Evolutionary conservation across 2,113 vertebrate genomes (phyloP), one percentile per base, ranked within the genome.

Genomic region (Panthera uncia): DNA sequence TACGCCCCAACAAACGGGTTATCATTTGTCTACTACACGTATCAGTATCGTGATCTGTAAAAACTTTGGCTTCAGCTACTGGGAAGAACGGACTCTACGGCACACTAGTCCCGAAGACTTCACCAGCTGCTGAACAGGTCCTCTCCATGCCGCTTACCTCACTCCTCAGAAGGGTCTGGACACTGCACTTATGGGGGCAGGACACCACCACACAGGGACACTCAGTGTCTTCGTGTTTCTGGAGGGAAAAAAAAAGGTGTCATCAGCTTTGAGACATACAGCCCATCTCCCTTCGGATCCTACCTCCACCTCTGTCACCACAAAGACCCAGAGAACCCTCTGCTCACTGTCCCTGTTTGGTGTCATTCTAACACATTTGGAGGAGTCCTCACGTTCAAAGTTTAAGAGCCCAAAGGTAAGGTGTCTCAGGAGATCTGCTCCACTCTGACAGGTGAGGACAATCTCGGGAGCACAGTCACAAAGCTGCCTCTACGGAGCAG

Each of bases 141-240:
- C 15, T 12, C 19, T 74, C 94, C 52, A 2, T 36, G 16, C 92
- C 94, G 96, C 99, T 98, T 99, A 99, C 99, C 99, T 99, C 99
- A 25, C 99, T 99, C 96, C 99, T 99, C 94, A 99, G 99, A 92
- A 99, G 99, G 73, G 99, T 99, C 97, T 99, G 98, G 97, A 99
- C 99, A 31, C 99, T 99, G 98, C 99, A 99, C 97, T 99, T 99
- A 98, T 99, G 99, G 33, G 99, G 99, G 98, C 99, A 99, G 31
- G 99, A 99, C 93, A 99, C 99, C 33, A 99, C 99, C 95, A 99
- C 99, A 15, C 99, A 99, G 0, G 99, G 99, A 98, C 99, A 99
- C 85, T 99, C 99, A 0, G 99, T 99, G 95, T 99, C 99, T 98
- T 99, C 99, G 69, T 99, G 99, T 99, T 99, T 99, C 99, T 99